These are phyloP conservation scores for Connochaetes taurinus DNA, from an alignment of 2,113 vertebrate species.

Conservation along the genomic window DNA sequence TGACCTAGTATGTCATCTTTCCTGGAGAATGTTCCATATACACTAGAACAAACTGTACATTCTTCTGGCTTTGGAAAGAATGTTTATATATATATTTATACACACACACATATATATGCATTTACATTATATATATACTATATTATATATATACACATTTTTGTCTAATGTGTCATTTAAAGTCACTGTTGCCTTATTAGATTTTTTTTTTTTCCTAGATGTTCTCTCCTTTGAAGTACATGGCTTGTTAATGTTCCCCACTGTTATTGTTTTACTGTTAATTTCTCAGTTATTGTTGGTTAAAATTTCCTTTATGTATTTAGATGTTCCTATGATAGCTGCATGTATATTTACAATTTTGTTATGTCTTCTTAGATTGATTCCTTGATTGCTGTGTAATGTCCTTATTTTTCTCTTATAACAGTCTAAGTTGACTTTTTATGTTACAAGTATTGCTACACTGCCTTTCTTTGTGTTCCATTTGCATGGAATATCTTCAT, in stretches of 20 bases:
- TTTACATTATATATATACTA: background rate
- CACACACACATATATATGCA: background rate
- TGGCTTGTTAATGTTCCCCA: background rate
- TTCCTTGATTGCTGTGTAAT: background rate
- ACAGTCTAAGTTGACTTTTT: background rate
- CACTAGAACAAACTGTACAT: background rate
- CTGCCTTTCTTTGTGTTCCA: background rate
- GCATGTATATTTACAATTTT: background rate
- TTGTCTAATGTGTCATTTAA: background rate
- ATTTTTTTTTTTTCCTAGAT: background rate
- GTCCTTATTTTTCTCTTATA: background rate
- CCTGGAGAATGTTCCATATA: background rate
- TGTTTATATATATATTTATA: background rate
- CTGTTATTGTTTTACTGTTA: background rate
- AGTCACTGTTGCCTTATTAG: background rate
- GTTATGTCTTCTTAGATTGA: background rate
- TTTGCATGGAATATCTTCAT: background rate
- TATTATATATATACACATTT: background rate
- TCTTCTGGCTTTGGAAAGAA: background rate
- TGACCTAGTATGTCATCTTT: background rate
- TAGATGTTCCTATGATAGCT: background rate
- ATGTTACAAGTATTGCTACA: background rate
- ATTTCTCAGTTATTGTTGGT: background rate
- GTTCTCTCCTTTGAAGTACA: background rate
- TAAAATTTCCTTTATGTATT: background rate